A percentile compares a stretch with the other conserved stretches of the same genome.
Conservation (phyloP, 2,888 invertebrate genomes). For the Leucoptera coffeella region DNA sequence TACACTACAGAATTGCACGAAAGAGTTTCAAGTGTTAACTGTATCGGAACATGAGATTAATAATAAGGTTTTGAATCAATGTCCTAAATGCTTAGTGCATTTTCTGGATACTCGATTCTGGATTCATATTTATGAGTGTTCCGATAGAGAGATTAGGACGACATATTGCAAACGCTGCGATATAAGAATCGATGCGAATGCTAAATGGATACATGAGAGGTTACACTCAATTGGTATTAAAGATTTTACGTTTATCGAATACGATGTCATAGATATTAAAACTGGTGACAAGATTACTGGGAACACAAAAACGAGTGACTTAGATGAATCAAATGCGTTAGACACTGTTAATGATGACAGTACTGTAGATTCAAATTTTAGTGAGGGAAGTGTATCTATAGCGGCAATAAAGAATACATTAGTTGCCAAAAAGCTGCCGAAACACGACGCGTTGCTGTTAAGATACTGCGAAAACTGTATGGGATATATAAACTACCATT, state of each 20-base stretch:
- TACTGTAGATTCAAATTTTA: too few relatives aligned
- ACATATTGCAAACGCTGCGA: slow-evolving; percentile 1
- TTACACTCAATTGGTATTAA: neutral
- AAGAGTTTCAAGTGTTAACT: neutral
- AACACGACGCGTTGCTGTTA: too few relatives aligned
- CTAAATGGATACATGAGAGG: neutral
- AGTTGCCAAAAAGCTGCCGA: neutral
- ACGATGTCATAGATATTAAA: neutral
- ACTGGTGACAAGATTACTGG: neutral
- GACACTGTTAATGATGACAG: too few relatives aligned
- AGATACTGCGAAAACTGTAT: too few relatives aligned
- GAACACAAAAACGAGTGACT: neutral
- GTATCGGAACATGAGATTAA: neutral
- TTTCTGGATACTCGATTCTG: neutral
- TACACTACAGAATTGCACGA: neutral
- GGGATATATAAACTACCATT: too few relatives aligned
- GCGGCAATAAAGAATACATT: neutral
- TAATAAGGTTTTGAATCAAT: neutral
- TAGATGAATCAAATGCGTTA: too few relatives aligned
- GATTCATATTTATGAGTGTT: neutral
- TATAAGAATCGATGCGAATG: neutral
- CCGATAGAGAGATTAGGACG: neutral
- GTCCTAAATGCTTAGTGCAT: slow-evolving; percentile 1
- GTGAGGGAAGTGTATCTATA: neutral
- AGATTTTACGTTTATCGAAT: slow-evolving; percentile 1